Percentiles rank a stretch among this genome's conserved stretches.
Evolutionary conservation across 1,140 invertebrate species (phyloP).

Genomic region (Lepidurus couesii): DNA sequence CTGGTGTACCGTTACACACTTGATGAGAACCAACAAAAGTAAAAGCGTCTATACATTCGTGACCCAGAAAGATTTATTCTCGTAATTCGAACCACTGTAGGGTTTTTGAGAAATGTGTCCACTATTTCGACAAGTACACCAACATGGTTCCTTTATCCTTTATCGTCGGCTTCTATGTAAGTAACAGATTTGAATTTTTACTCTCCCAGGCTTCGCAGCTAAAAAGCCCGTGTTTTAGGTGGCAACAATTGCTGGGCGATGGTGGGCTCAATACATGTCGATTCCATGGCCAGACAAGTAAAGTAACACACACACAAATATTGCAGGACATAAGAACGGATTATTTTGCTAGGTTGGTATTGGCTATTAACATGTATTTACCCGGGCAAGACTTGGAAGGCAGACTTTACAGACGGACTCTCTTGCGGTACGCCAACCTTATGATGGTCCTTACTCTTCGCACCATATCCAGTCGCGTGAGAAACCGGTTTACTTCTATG

Average conservation of each 20-base stretch:
- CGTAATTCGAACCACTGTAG: constrained; percentile 43
- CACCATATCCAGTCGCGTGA: constrained; percentile 65
- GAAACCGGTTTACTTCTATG: constrained; percentile 66
- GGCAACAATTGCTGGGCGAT: constrained; percentile 80
- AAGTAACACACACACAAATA: constrained; percentile 30
- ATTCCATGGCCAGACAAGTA: constrained; percentile 68
- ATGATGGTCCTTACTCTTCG: constrained; percentile 58
- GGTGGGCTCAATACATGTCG: constrained; percentile 83
- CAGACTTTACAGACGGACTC: constrained; percentile 55
- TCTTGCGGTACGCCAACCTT: constrained; percentile 63
- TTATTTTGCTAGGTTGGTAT: constrained; percentile 53
- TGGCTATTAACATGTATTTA: constrained; percentile 57
- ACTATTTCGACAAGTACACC: constrained; percentile 70
- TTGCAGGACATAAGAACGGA: constrained; percentile 19
- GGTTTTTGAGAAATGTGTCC: constrained; percentile 65
- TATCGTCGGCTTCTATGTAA: constrained; percentile 84
- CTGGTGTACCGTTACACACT: constrained; percentile 50
- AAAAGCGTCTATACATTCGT: neutral
- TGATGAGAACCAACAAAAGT: neutral
- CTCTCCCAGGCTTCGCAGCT: neutral
- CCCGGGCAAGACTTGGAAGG: constrained; percentile 55
- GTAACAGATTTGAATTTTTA: constrained; percentile 38
- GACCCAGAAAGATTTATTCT: neutral
- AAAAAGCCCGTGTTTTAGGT: constrained; percentile 57
- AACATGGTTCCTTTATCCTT: constrained; percentile 76